Base-by-base conservation (phyloP, 2,888 invertebrate genomes). In the Parnassius glacialis region DNA sequence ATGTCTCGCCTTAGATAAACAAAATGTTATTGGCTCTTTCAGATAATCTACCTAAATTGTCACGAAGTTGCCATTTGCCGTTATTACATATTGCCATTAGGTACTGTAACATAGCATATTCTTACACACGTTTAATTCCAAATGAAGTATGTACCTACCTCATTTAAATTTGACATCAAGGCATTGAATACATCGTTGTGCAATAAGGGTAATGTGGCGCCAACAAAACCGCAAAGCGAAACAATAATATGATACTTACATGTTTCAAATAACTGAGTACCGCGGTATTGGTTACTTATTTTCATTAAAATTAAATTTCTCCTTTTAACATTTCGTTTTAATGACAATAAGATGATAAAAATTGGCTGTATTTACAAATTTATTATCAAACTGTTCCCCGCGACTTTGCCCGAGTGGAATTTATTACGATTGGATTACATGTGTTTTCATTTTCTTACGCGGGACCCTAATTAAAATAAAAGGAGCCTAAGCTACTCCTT, bases 191-290 rank as follows among this genome's bases (percentile, higher is more conserved):
- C 1, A 43, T 13, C n/a, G 41, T 59, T 47, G 52, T 42, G 54
- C 48, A 59, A 59, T 43, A 5, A 48, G 2, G n/a, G 16, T 9
- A 48, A 13, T 42, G 41, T 54, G 42, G 59, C 48, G n/a, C 48
- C 47, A 53, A 54, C 48, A 59, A 52, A 59, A 47, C 53, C 59
- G 16, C 59, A 53, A 10, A 52, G 52, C 53, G 59, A 48, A 53
- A 48, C 53, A 47, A 59, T 59, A 53, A 54, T 48, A 41, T 20
- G 48, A 53, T 59, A 54, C 52, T 54, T 50, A 16, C 16, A 16
- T 16, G 54, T 60, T 54, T 54, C 59, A 47, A 59, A 59, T 34
- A 52, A 52, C 52, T 41, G 53, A 48, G 47, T 53, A 47, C 53
- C n/a, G 3, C 12, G 25, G 53, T 47, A 56, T 54, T 47, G 41